Evolutionary conservation across 2,888 invertebrate species (phyloP).

Genomic region (Crocallis elinguaria): DNA sequence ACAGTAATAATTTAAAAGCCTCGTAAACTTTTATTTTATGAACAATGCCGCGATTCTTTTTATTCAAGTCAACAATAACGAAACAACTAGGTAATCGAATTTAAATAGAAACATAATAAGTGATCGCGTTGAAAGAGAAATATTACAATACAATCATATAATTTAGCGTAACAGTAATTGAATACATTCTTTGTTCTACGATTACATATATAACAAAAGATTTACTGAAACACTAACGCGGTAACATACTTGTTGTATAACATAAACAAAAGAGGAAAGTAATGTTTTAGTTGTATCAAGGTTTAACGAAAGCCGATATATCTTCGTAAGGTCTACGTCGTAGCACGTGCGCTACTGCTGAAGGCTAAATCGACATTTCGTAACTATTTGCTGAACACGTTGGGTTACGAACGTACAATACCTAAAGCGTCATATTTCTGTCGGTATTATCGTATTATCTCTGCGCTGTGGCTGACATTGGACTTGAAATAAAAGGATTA

Average conservation of each 20-base stretch:
- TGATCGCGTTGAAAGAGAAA: background rate
- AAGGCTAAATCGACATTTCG: constrained; percentile 20
- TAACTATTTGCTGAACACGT: constrained; percentile 23
- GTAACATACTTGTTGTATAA: constrained; percentile 9
- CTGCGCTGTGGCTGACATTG: constrained; percentile 29
- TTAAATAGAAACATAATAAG: background rate
- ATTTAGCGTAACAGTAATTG: background rate
- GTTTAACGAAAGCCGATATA: constrained; percentile 20
- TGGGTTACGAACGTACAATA: constrained; percentile 25
- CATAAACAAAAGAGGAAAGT: constrained; percentile 9
- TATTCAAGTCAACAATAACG: constrained; percentile 3
- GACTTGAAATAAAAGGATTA: constrained; percentile 29
- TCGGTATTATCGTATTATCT: constrained; percentile 27
- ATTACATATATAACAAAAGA: constrained; percentile 8
- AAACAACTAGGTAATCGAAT: constrained; percentile 8
- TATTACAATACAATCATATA: background rate
- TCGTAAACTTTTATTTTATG: constrained; percentile 17
- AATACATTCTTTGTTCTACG: constrained; percentile 15
- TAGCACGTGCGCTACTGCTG: constrained; percentile 28
- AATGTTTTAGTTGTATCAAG: constrained; percentile 13
- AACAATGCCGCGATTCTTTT: constrained; percentile 1
- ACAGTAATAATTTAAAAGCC: constrained; percentile 9
- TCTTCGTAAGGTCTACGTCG: constrained; percentile 32
- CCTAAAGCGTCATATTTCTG: constrained; percentile 28
- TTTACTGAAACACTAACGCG: background rate